Percentiles rank a stretch among this genome's conserved stretches.
These are phyloP conservation scores for Cordilura impudica DNA, from an alignment of 2,888 invertebrate species.

Conservation along the genomic window DNA sequence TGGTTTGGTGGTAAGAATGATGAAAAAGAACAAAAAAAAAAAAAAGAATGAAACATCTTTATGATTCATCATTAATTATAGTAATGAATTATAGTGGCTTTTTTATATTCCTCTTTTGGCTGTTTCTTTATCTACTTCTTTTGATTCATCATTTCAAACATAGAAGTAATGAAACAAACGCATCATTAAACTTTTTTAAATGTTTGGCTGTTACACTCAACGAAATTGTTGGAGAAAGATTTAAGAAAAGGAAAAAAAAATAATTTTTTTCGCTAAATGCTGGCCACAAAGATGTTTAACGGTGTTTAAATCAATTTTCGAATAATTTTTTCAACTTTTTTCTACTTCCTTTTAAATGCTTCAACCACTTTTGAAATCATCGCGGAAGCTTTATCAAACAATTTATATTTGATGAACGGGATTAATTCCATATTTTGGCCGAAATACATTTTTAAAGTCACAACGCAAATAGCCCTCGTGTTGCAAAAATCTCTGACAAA, in stretches of 20 bases:
- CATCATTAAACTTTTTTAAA: conserved; percentile 32
- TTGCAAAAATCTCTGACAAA: too few species aligned
- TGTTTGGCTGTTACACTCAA: conserved; percentile 12
- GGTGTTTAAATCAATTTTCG: too few species aligned
- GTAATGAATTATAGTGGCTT: conserved; percentile 35
- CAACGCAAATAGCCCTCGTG: too few species aligned
- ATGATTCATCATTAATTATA: conserved; percentile 47
- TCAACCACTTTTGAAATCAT: too few species aligned
- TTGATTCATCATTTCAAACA: background rate
- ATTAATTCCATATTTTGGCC: too few species aligned
- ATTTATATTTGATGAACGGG: too few species aligned
- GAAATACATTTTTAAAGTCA: too few species aligned
- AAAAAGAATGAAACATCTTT: conserved; percentile 28
- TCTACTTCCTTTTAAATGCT: background rate
- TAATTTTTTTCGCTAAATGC: background rate
- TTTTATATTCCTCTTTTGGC: background rate
- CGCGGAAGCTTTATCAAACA: too few species aligned
- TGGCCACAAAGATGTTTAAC: too few species aligned
- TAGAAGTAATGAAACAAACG: conserved; percentile 6
- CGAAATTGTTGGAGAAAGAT: background rate
- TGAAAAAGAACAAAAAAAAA: too few species aligned
- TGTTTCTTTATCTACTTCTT: background rate
- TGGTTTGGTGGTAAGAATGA: conserved; percentile 26
- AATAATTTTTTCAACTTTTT: too few species aligned
- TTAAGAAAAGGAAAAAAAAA: background rate